phyloP scores from a whole-genome alignment of 2,113 vertebrate species.

The Colinus virginianus region DNA sequence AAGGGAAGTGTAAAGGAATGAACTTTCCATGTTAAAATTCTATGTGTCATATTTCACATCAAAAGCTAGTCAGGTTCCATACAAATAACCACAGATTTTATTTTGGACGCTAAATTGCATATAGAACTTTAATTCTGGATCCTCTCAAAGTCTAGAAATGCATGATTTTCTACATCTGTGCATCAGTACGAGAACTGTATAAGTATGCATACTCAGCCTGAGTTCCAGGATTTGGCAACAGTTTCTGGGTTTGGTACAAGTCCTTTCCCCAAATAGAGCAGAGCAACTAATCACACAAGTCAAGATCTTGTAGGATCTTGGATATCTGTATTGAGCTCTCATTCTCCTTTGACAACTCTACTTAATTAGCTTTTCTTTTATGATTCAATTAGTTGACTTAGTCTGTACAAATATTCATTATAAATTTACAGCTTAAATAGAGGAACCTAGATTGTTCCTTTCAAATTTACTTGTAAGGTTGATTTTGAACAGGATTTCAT shows the following conservation, averaged over 20 bases:
- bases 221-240: background rate
- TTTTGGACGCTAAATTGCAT: background rate
- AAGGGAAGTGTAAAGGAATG: background rate
- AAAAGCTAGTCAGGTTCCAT: background rate
- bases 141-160: background rate
- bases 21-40: background rate
- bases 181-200: background rate
- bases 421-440: constrained; percentile 20
- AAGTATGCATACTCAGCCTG: background rate
- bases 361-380: constrained; percentile 33
- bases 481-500: background rate
- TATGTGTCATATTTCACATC: background rate
- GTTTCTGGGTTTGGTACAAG: background rate
- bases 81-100: background rate
- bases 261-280: background rate
- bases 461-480: background rate
- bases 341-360: constrained; percentile 4
- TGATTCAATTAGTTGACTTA: constrained; percentile 25
- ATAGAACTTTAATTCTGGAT: background rate
- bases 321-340: background rate
- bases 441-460: background rate
- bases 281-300: background rate
- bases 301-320: constrained; percentile 1
- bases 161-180: background rate
- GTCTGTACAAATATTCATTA: constrained; percentile 16